Conservation (phyloP, 2,113 vertebrate genomes). For the Cathartes aura region DNA sequence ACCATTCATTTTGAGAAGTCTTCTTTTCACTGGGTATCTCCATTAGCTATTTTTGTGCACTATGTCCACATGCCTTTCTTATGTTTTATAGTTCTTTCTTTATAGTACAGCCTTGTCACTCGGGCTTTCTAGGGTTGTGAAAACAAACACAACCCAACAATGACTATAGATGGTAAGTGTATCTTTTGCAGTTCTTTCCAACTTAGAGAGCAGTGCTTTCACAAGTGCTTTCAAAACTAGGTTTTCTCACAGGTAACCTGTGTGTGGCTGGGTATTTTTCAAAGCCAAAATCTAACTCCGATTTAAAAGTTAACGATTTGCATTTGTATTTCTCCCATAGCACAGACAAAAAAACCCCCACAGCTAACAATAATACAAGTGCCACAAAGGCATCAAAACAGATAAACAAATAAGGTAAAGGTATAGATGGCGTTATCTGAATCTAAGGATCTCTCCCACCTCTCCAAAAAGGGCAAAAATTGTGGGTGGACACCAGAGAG, state of each 20-base stretch:
- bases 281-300: neutral
- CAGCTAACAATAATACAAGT: neutral
- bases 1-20: neutral
- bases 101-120: neutral
- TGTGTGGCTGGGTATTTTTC: neutral
- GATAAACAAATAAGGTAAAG: conserved; percentile 2
- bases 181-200: neutral
- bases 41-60: neutral
- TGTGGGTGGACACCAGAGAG: conserved; percentile 2
- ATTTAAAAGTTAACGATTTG: neutral
- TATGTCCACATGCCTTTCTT: neutral
- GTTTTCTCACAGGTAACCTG: neutral
- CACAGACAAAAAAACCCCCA: neutral
- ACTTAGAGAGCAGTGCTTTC: neutral
- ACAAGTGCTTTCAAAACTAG: neutral
- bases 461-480: conserved; percentile 22
- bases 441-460: conserved; percentile 5
- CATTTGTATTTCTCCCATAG: neutral
- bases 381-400: neutral
- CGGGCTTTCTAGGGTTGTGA: neutral
- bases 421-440: neutral
- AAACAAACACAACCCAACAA: neutral
- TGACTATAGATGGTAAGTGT: neutral
- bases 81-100: neutral
- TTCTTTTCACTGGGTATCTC: neutral